Evolutionary conservation across 2,797 vertebrate species (phyloP).

Genomic region (Smutsia gigantea): DNA sequence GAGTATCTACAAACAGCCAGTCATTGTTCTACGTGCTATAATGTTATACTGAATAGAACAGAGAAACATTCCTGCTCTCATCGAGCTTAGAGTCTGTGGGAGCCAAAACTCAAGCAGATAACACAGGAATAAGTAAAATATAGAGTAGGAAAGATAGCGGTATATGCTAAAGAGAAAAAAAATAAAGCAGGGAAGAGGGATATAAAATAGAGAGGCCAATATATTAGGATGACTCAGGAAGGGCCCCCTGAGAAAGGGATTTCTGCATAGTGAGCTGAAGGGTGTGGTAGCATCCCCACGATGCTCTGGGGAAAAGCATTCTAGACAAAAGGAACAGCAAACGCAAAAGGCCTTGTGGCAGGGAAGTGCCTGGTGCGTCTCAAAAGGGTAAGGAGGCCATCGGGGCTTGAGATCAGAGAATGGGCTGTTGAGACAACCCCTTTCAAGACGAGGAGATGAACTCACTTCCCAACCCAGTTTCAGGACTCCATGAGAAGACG

Average conservation of each 20-base stretch:
- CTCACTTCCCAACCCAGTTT: not conserved
- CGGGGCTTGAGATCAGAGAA: not conserved
- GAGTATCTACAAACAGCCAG: not conserved
- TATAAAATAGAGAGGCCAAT: not conserved
- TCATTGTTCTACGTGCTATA: not conserved
- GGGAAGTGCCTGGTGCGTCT: not conserved
- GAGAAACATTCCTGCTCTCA: not conserved
- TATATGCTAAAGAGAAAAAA: not conserved
- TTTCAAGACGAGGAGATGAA: not conserved
- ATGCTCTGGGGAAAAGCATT: not conserved
- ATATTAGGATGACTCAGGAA: not conserved
- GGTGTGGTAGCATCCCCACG: not conserved
- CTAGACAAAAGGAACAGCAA: not conserved
- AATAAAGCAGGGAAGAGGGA: not conserved
- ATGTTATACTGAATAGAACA: not conserved
- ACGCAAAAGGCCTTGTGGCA: not conserved
- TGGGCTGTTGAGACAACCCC: not conserved
- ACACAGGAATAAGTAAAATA: not conserved
- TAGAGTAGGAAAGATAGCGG: not conserved
- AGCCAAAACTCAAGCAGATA: not conserved
- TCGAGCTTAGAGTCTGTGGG: not conserved
- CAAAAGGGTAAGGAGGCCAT: not conserved
- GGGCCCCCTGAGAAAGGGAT: not conserved
- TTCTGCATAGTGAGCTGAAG: not conserved
- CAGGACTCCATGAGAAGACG: not conserved